Evolutionary conservation across 2,797 vertebrate genomes (phyloP).

Genomic region (Diplodus sargus): DNA sequence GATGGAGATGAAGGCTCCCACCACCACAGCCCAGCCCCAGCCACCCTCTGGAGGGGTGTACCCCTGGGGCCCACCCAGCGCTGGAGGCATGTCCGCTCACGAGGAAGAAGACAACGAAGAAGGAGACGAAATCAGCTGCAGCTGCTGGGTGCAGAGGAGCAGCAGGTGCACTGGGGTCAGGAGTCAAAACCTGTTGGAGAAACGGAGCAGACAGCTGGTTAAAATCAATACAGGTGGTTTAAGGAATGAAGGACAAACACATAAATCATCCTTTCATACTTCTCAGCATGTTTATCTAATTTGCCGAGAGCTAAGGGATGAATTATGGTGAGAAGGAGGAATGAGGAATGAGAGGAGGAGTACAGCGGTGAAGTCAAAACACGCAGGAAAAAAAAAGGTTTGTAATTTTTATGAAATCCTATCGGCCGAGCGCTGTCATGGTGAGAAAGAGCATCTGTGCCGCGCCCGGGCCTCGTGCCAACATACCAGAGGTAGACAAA

Average conservation of each 20-base stretch:
- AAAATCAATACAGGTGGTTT: background rate
- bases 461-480: background rate
- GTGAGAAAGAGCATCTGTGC: constrained; percentile 20
- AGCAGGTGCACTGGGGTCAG: constrained; percentile 8
- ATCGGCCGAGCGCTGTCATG: background rate
- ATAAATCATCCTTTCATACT: background rate
- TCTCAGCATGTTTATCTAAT: background rate
- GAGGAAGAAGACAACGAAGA: background rate
- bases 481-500: constrained; percentile 8
- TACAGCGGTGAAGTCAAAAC: background rate
- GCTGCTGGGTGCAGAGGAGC: constrained; percentile 4
- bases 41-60: constrained; percentile 96
- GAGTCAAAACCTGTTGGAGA: constrained; percentile 42
- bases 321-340: background rate
- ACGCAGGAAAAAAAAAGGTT: background rate
- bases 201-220: constrained; percentile 2
- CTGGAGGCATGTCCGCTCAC: constrained; percentile 86
- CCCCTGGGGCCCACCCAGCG: constrained; percentile 87
- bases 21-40: constrained; percentile 97
- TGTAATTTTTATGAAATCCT: background rate
- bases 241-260: background rate
- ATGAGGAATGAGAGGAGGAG: background rate
- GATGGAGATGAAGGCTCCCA: constrained; percentile 95
- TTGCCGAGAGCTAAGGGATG: background rate
- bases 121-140: background rate